Percentiles rank a stretch among this genome's conserved stretches.
Conservation (phyloP, 2,797 vertebrate species). For the Hephaestus fuliginosus region DNA sequence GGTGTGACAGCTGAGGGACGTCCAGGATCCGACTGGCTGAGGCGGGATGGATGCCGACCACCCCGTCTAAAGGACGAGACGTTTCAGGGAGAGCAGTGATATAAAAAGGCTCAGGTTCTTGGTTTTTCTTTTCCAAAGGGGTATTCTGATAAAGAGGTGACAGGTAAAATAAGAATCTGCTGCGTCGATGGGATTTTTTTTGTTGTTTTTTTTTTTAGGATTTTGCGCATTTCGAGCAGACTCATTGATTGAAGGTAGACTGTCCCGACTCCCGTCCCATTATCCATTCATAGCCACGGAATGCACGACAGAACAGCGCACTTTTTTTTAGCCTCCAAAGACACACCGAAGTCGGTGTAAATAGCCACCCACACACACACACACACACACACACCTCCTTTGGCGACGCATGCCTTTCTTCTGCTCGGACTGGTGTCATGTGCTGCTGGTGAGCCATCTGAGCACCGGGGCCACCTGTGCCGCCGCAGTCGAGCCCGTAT, state of each 20-base stretch:
- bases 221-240: background rate
- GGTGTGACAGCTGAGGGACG: slow-evolving; percentile 10
- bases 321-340: slow-evolving; percentile 4
- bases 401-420: background rate
- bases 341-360: slow-evolving; percentile 4
- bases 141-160: background rate
- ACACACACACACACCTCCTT: too few species aligned
- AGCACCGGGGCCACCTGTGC: slow-evolving; percentile 33
- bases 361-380: background rate
- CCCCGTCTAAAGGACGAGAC: slow-evolving; percentile 24
- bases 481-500: slow-evolving; percentile 6
- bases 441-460: slow-evolving; percentile 1
- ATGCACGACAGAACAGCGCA: slow-evolving; percentile 12
- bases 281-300: background rate
- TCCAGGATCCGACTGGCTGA: slow-evolving; percentile 9
- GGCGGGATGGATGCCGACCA: slow-evolving; percentile 23
- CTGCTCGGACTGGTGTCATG: background rate
- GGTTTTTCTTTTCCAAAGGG: background rate
- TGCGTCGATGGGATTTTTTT: background rate
- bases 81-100: slow-evolving; percentile 7
- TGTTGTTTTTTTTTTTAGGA: background rate
- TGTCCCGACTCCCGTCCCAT: background rate
- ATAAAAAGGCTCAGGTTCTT: background rate
- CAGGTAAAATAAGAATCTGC: slow-evolving; percentile 16
- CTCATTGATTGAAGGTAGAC: background rate